phyloP scores from a whole-genome alignment of 2,888 invertebrate species.

The Leptinotarsa haldemani region DNA sequence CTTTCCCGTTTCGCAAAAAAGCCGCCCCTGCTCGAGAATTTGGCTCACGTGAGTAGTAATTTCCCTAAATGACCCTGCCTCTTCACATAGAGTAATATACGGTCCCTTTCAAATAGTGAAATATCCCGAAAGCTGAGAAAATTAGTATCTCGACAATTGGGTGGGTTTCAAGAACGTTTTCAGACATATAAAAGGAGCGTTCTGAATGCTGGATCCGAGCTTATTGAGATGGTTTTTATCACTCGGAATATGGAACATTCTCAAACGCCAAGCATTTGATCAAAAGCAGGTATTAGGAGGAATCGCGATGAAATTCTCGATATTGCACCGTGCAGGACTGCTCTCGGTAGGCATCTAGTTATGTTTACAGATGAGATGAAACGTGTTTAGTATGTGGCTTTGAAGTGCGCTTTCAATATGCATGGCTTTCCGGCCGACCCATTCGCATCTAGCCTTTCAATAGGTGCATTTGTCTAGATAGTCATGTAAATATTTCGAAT shows the following conservation, averaged over 20 bases:
- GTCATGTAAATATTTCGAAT: too few relatives aligned
- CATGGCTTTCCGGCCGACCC: not conserved
- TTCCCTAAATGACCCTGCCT: constrained; percentile 20
- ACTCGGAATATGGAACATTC: constrained; percentile 35
- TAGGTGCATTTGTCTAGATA: too few relatives aligned
- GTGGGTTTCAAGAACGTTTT: constrained; percentile 35
- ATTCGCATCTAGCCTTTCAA: too few relatives aligned
- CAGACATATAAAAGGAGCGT: constrained; percentile 15
- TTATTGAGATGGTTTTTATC: constrained; percentile 38
- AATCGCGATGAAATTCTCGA: constrained; percentile 35
- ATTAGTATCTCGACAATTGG: constrained; percentile 36
- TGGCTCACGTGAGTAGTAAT: constrained; percentile 16
- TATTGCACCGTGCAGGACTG: constrained; percentile 27
- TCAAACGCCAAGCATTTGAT: constrained; percentile 34
- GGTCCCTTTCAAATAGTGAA: constrained; percentile 32
- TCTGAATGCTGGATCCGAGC: constrained; percentile 27
- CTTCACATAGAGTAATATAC: constrained; percentile 19
- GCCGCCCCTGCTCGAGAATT: constrained; percentile 14
- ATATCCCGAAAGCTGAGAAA: constrained; percentile 34
- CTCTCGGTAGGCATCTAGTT: constrained; percentile 11
- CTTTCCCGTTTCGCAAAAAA: constrained; percentile 7
- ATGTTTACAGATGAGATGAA: constrained; percentile 19
- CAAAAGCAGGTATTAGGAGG: constrained; percentile 28
- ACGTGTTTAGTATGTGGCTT: constrained; percentile 3
- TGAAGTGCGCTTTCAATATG: not conserved